Evolutionary conservation across 2,797 vertebrate genomes (phyloP), one percentile per base, ranked within the genome.

Genomic region (Hippopotamyrus pictus): DNA sequence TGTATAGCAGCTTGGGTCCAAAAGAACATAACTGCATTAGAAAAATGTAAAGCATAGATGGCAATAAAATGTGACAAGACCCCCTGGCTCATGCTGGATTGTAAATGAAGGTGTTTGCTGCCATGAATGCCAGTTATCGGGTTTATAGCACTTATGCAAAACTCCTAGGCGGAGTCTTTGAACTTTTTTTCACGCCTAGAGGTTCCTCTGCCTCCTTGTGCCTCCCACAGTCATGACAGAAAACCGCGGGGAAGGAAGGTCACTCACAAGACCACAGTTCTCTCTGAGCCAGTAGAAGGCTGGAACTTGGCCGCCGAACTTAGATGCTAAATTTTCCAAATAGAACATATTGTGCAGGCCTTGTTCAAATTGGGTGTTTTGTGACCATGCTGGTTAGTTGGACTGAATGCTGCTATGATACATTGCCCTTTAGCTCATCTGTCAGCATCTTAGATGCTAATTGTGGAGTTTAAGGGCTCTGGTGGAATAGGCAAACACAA

Each of bases 381-480:
- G 65, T 84, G 48, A 50, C n/a, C 41, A 84, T 48, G 82, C 44
- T 25, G 85, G 25, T 41, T 19, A n/a, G 29, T 29, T 54, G 25
- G 53, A 25, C 53, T 57, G 51, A 29, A 29, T 57, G 53, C 53
- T 19, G 79, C 53, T 83, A 59, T 62, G 76, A 83, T 44, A n/a
- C 37, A 48, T n/a, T 84, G 76, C 76, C 83, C 83, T 92, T 92
- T 90, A 91, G 91, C 91, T 57, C 53, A 3, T 86, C 46, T 41
- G 33, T 87, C 85, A 37, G 53, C 85, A 25, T 93, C 91, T 92
- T 93, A 91, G 93, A 88, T 89, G 90, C 90, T 93, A 93, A 93
- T 92, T 92, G 93, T 79, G 86, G 87, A 92, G 91, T 93, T 93
- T 89, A 92, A 93, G 89, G 87, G 91, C 33, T 87, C 29, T 57